Base-by-base conservation (phyloP, 2,888 invertebrate species). In the Aleiodes leptofemur region DNA sequence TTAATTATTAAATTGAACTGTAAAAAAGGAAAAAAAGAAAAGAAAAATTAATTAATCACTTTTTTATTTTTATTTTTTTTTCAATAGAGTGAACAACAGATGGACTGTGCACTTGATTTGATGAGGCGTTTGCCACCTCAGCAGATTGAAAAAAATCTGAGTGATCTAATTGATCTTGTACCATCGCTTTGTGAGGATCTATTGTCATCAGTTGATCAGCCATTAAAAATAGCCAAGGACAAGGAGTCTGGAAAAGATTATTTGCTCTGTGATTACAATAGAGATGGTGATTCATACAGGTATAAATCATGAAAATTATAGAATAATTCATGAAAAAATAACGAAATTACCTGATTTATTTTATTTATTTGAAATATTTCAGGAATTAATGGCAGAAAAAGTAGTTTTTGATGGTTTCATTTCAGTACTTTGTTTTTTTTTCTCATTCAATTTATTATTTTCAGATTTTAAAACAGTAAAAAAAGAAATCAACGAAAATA, bases 121-220 rank as follows among this genome's bases (percentile, higher is more conserved):
- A 99, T 99, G 99, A 93, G 99, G 88, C 94, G 99, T 85, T 91
- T 99, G 89, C 99, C 99, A 83, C 99, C 99, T 82, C 99, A 99
- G 91, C 97, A 99, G 91, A 98, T 99, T 84, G 99, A 99, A 90
- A 98, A 98, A 90, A 99, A 99, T 91, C 92, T 99, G 81, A 96
- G 96, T 89, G 98, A 99, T 92, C 92, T 99, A 87, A 98, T 99
- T 87, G 98, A 98, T 90, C 92, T 99, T 89, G 98, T 97, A 84
- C 99, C 98, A 75, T 94, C 94, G 90, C 92, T 99, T 80, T 98
- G 98, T 90, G 99, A 99, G 91, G 98, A 99, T 90, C 92, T 99
- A 77, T 91, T 99, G 61, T 98, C 98, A 8, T 98, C 98, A 0
- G 98, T 99, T 14, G 99, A 99, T 90, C 99, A 99, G 90, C 99